Base-by-base conservation (phyloP, 2,113 vertebrate species). In the Cheirogaleus medius region DNA sequence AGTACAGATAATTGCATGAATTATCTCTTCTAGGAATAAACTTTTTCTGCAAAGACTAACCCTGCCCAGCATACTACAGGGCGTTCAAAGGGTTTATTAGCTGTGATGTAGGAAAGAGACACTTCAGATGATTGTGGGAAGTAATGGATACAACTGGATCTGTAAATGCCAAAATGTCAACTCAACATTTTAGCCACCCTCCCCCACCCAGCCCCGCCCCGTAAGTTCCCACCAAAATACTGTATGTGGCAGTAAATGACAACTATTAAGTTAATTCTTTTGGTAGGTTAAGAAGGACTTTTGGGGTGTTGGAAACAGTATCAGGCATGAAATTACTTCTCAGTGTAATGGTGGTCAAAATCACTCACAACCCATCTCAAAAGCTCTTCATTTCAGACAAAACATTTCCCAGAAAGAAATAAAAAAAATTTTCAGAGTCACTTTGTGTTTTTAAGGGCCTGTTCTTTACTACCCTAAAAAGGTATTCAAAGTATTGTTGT, bases 231-330 rank as follows among this genome's bases (percentile, higher is more conserved):
- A 68, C 49, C 54, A 66, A 90, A 81, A 71, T 39, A 13, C 37
- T 14, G 1, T 56, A 69, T 21, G 42, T 68, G 39, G 18, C 23
- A 54, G 39, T 66, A 71, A 71, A 44, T 66, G 49, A 73, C 63
- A 93, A 37, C 15, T 60, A 37, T n/a, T n/a, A n/a, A n/a, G 56
- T 52, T 90, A 60, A 68, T 74, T 81, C 39, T 94, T 74, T 63
- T 12, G 0, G 13, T 74, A 74, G 15, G 34, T 93, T 84, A n/a
- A 92, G 74, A 63, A 66, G 66, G 37, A 17, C 37, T 91, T 54
- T 39, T 91, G 68, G 76, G 37, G 18, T 25, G 3, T 86, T 87
- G 76, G 17, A 95, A 78, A 80, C 95, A 96, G 81, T 77, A 88
- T 88, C 42, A 76, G 76, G 37, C 39, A 54, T 84, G 25, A 77